Evolutionary conservation across 2,888 invertebrate genomes (phyloP).

Genomic region (Synanthedon andrenaeformis): DNA sequence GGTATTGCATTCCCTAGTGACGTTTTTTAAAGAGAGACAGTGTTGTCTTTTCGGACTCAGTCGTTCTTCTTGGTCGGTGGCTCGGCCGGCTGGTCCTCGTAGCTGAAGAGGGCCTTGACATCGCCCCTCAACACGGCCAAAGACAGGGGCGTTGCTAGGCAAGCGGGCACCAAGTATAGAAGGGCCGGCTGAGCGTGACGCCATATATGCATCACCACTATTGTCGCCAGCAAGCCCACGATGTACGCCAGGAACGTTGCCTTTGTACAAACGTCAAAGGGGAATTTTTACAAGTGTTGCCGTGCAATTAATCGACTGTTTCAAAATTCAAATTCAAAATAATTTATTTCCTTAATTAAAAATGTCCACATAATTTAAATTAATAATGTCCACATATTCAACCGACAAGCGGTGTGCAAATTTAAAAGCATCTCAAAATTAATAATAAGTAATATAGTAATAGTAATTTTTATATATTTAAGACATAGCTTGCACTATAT

Average conservation of each 20-base stretch:
- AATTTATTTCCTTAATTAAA: no score
- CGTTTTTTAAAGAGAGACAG: neutral
- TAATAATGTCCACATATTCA: no score
- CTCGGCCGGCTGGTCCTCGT: slow-evolving; percentile 52
- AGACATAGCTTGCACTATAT: no score
- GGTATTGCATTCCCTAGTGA: no score
- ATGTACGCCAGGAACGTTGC: slow-evolving; percentile 94
- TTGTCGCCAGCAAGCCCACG: slow-evolving; percentile 91
- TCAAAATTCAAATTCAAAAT: no score
- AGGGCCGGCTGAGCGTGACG: slow-evolving; percentile 99
- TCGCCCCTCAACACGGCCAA: slow-evolving; percentile 92
- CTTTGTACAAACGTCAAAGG: slow-evolving; percentile 14
- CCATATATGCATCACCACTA: slow-evolving; percentile 97
- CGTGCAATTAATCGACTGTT: no score
- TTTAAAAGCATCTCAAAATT: no score
- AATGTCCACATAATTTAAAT: no score
- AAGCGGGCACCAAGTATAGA: slow-evolving; percentile 96
- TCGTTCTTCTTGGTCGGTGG: slow-evolving; percentile 19
- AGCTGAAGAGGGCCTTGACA: slow-evolving; percentile 82
- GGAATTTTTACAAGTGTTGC: no score
- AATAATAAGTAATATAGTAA: no score
- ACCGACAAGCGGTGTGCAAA: no score
- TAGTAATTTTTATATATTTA: no score
- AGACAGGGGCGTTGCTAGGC: slow-evolving; percentile 89
- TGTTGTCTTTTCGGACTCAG: slow-evolving; percentile 36